Evolutionary conservation across 2,113 vertebrate species (phyloP), one percentile per base, ranked within the genome.

Genomic region (Xenopus borealis): DNA sequence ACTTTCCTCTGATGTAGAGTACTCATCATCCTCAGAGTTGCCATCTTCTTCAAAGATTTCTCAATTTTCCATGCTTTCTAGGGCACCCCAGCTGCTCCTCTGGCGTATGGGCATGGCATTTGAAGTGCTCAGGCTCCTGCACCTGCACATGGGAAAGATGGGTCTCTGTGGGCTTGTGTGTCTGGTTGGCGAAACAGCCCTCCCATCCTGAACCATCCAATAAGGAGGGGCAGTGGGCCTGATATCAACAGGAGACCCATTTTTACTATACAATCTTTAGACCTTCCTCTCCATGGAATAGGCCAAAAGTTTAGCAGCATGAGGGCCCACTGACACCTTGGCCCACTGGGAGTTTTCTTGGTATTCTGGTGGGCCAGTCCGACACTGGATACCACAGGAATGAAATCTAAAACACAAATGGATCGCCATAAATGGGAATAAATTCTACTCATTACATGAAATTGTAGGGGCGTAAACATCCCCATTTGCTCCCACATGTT

Each of bases 251-350:
- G 86, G 83, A 17, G 12, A 63, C 7, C 79, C 81, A 11, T 86
- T 84, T 55, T 74, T 82, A 69, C 45, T 78, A 55, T 86, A 75
- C 16, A 89, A 87, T 1, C 86, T 89, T 71, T 94, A 87, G 6
- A 92, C 91, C 83, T 87, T 92, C 50, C 88, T 94, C 83, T 99
- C 97, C 84, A 97, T 83, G n/a, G n/a, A n/a, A n/a, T n/a, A n/a
- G n/a, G n/a, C n/a, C n/a, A n/a, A n/a, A n/a, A n/a, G n/a, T n/a
- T n/a, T n/a, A n/a, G n/a, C n/a, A n/a, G n/a, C n/a, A n/a, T n/a
- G n/a, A n/a, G n/a, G n/a, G n/a, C n/a, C n/a, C n/a, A n/a, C n/a
- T n/a, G n/a, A n/a, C n/a, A n/a, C n/a, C n/a, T n/a, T n/a, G n/a
- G n/a, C n/a, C n/a, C n/a, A n/a, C n/a, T n/a, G n/a, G n/a, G n/a